A percentile compares a stretch with the other conserved stretches of the same genome.
Conservation (phyloP, 1,140 invertebrate species). For the Sarcophaga peregrina region DNA sequence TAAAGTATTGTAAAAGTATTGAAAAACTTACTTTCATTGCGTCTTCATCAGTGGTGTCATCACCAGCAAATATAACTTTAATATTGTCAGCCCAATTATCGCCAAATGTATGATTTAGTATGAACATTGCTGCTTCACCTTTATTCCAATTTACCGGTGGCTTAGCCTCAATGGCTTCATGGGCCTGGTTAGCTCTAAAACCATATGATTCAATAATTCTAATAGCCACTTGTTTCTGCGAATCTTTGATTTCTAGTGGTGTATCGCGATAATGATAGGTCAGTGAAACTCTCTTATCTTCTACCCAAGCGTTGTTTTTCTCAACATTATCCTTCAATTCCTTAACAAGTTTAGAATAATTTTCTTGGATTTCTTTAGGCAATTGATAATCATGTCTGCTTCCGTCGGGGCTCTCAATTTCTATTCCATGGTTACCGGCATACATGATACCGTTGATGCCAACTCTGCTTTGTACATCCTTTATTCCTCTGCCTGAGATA, state of each 20-base stretch:
- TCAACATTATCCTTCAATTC: slow-evolving; percentile 83
- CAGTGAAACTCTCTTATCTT: slow-evolving; percentile 88
- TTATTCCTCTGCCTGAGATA: slow-evolving; percentile 84
- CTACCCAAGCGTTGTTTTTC: slow-evolving; percentile 88
- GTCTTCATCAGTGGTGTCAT: slow-evolving; percentile 91
- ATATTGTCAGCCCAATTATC: slow-evolving; percentile 87
- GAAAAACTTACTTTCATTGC: slow-evolving; percentile 81
- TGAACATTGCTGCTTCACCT: slow-evolving; percentile 86
- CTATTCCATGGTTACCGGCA: slow-evolving; percentile 88
- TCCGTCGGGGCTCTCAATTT: slow-evolving; percentile 88
- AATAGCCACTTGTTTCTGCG: slow-evolving; percentile 74
- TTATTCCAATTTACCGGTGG: slow-evolving; percentile 93
- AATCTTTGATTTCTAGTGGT: slow-evolving; percentile 72
- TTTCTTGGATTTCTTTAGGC: slow-evolving; percentile 82
- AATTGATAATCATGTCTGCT: slow-evolving; percentile 89
- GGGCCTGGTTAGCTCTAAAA: slow-evolving; percentile 80
- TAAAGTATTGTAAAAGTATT: not conserved
- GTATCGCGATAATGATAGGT: slow-evolving; percentile 90
- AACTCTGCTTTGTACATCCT: slow-evolving; percentile 88
- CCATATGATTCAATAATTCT: slow-evolving; percentile 79
- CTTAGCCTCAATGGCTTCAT: slow-evolving; percentile 87
- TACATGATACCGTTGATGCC: slow-evolving; percentile 89
- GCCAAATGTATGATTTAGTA: slow-evolving; percentile 87
- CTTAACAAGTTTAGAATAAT: slow-evolving; percentile 81
- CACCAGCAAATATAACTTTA: slow-evolving; percentile 87